Conservation (phyloP, 1,140 invertebrate species). For the Drepana arcuata region DNA sequence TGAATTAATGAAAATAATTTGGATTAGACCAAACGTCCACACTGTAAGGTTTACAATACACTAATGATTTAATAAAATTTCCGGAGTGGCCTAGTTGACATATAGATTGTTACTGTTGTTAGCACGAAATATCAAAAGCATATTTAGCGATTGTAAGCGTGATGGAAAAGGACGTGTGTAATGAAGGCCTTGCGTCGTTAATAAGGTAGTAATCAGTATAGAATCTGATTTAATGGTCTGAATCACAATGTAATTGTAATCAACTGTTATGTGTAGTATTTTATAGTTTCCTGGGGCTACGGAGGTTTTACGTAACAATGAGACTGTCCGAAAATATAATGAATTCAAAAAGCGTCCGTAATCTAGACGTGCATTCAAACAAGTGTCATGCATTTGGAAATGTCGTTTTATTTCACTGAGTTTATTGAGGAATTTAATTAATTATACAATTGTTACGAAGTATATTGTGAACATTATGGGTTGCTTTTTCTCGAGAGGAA, state of each 20-base stretch:
- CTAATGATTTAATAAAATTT: too few species aligned
- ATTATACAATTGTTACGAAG: conserved; percentile 1
- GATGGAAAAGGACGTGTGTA: background rate
- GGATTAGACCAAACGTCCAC: too few species aligned
- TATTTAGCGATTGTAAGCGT: background rate
- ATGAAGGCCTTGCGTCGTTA: conserved; percentile 2
- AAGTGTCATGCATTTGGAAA: conserved; percentile 49
- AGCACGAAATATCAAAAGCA: too few species aligned
- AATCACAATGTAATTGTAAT: too few species aligned
- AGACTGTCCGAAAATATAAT: conserved; percentile 6
- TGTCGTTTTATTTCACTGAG: conserved; percentile 44
- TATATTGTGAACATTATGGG: conserved; percentile 38
- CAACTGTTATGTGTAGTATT: too few species aligned
- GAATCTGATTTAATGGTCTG: background rate
- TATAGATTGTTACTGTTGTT: too few species aligned
- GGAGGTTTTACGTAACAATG: conserved; percentile 5
- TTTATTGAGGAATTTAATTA: conserved; percentile 37
- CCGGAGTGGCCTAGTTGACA: too few species aligned
- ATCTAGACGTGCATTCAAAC: conserved; percentile 53
- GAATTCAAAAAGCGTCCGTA: conserved; percentile 37
- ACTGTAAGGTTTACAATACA: too few species aligned
- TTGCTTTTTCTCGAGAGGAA: conserved; percentile 40
- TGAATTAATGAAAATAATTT: too few species aligned
- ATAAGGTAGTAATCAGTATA: background rate
- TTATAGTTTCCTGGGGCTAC: too few species aligned